Percentiles rank a stretch among this genome's conserved stretches.
Evolutionary conservation across 2,888 invertebrate species (phyloP).

Genomic region (Ophioninae sp.): DNA sequence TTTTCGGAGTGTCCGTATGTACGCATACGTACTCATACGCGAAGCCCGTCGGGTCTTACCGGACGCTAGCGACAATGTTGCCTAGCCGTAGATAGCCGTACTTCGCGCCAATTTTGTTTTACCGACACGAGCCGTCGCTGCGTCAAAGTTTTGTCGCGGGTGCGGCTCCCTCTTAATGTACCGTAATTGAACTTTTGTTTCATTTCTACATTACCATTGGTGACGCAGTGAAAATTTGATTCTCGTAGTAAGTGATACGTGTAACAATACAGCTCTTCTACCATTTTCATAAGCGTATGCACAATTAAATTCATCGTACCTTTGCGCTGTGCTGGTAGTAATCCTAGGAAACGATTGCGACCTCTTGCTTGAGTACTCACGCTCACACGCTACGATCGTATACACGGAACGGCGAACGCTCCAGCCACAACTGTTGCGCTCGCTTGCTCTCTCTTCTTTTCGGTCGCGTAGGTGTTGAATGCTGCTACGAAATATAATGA

Average conservation of each 20-base stretch:
- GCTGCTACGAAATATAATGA: constrained; percentile 71
- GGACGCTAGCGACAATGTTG: too few relatives aligned
- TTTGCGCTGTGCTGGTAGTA: background rate
- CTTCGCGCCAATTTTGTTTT: too few relatives aligned
- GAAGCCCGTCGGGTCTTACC: too few relatives aligned
- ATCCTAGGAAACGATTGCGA: constrained; percentile 24
- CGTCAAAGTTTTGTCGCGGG: too few relatives aligned
- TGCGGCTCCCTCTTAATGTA: too few relatives aligned
- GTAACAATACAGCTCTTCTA: too few relatives aligned
- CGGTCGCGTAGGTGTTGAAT: constrained; percentile 71
- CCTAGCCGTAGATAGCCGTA: too few relatives aligned
- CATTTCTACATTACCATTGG: background rate
- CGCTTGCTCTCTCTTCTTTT: constrained; percentile 1
- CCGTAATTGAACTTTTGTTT: background rate
- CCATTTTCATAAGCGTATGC: too few relatives aligned
- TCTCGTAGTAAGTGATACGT: background rate
- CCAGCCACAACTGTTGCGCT: constrained; percentile 13
- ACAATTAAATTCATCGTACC: too few relatives aligned
- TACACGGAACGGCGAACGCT: constrained; percentile 16
- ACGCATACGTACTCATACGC: too few relatives aligned
- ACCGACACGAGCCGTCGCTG: too few relatives aligned
- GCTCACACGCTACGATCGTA: constrained; percentile 35
- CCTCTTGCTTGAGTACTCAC: constrained; percentile 23
- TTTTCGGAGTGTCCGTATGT: too few relatives aligned
- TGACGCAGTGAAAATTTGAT: background rate